A percentile compares a stretch with the other conserved stretches of the same genome.
Evolutionary conservation across 2,888 invertebrate genomes (phyloP).

Genomic region (Allophyes oxyacanthae): DNA sequence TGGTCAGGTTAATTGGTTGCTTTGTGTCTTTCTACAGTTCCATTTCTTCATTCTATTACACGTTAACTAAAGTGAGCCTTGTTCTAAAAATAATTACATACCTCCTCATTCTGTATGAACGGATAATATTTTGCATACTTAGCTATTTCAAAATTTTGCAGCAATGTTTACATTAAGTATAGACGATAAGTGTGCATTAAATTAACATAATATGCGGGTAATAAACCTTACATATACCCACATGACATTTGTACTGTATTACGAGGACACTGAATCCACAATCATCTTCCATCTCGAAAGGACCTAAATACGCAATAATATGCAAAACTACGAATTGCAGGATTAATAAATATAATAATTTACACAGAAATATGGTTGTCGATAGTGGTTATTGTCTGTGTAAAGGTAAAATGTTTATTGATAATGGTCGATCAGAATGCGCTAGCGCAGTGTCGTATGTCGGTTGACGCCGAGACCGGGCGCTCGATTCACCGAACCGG

Average conservation of each 20-base stretch:
- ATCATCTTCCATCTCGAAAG: conserved; percentile 60
- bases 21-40: conserved; percentile 61
- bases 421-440: conserved; percentile 73
- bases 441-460: conserved; percentile 73
- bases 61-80: conserved; percentile 58
- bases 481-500: conserved; percentile 79
- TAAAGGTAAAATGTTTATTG: conserved; percentile 63
- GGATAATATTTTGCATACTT: conserved; percentile 61
- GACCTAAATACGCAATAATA: conserved; percentile 60
- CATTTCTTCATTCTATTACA: conserved; percentile 60
- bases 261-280: conserved; percentile 74
- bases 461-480: conserved; percentile 63
- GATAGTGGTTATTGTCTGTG: conserved; percentile 44
- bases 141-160: conserved; percentile 70
- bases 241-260: conserved; percentile 73
- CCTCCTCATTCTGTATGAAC: conserved; percentile 52
- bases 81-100: conserved; percentile 60
- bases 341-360: conserved; percentile 54
- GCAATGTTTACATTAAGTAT: conserved; percentile 67
- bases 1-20: conserved; percentile 77
- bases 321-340: conserved; percentile 53
- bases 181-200: conserved; percentile 66
- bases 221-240: conserved; percentile 79
- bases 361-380: conserved; percentile 50
- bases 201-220: conserved; percentile 84